These are phyloP conservation scores for Ryuthela nishihirai DNA, from an alignment of 2,888 invertebrate genomes.

Conservation along the genomic window DNA sequence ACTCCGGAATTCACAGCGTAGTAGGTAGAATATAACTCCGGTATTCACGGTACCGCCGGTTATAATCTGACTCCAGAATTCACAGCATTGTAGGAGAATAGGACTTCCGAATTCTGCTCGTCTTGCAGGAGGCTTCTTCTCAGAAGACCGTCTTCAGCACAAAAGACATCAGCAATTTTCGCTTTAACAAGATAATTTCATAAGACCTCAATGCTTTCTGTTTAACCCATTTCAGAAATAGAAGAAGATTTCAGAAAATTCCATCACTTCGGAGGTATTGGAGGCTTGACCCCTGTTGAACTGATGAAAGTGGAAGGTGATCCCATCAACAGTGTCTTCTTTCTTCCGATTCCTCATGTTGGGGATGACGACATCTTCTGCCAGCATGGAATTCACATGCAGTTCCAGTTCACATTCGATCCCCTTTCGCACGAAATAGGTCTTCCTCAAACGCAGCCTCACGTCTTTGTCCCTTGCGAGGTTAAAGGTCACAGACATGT, in stretches of 20 bases:
- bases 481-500: constrained; percentile 34
- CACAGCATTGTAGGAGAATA: too few species aligned
- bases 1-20: too few species aligned
- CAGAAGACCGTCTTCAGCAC: too few species aligned
- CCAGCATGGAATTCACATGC: constrained; percentile 34
- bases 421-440: constrained; percentile 37
- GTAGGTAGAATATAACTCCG: too few species aligned
- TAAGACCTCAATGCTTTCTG: too few species aligned
- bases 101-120: too few species aligned
- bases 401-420: constrained; percentile 39
- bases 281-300: constrained; percentile 35
- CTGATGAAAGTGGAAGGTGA: constrained; percentile 35
- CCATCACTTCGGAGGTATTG: constrained; percentile 35
- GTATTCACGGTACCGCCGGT: too few species aligned
- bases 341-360: constrained; percentile 36
- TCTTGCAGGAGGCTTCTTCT: too few species aligned
- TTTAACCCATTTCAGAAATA: constrained; percentile 39
- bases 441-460: constrained; percentile 29
- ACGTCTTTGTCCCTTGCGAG: constrained; percentile 40
- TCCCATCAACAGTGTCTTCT: constrained; percentile 36
- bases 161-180: too few species aligned
- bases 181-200: too few species aligned
- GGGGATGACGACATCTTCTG: constrained; percentile 38
- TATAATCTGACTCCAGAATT: too few species aligned
- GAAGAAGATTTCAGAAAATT: constrained; percentile 38